These are phyloP conservation scores for Andinoacara biseriatus DNA, from an alignment of 2,113 vertebrate genomes.

Conservation along the genomic window DNA sequence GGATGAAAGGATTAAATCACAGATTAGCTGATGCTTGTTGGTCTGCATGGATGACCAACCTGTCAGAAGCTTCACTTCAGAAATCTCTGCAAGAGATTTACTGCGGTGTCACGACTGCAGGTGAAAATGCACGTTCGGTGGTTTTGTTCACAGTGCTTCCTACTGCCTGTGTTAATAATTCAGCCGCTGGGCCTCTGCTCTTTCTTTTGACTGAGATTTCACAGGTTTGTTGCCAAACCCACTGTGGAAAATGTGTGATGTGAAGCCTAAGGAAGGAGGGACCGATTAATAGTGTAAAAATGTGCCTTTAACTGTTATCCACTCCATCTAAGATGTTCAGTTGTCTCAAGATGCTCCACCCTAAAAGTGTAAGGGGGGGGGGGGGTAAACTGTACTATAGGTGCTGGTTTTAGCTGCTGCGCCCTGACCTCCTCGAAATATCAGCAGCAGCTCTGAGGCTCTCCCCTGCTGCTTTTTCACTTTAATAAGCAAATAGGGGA, in stretches of 20 bases:
- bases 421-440: constrained; percentile 25
- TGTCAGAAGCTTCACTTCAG: not conserved
- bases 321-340: not conserved
- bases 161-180: constrained; percentile 67
- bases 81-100: not conserved
- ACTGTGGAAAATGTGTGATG: constrained; percentile 37
- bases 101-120: not conserved
- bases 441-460: constrained; percentile 12
- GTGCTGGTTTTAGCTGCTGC: not conserved
- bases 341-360: not conserved
- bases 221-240: constrained; percentile 23
- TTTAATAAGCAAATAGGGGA: not conserved
- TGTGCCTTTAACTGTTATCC: not conserved
- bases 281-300: constrained; percentile 2
- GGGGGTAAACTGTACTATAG: not conserved
- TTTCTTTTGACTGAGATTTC: constrained; percentile 36
- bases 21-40: not conserved
- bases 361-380: not conserved
- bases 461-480: constrained; percentile 10
- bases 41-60: constrained; percentile 3
- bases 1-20: not conserved
- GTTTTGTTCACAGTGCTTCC: constrained; percentile 31
- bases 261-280: constrained; percentile 2
- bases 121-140: constrained; percentile 9
- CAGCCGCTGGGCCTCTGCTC: constrained; percentile 37